Percentiles rank a stretch among this genome's conserved stretches.
Conservation (phyloP, 2,113 vertebrate genomes). For the Emydocephalus ijimae region DNA sequence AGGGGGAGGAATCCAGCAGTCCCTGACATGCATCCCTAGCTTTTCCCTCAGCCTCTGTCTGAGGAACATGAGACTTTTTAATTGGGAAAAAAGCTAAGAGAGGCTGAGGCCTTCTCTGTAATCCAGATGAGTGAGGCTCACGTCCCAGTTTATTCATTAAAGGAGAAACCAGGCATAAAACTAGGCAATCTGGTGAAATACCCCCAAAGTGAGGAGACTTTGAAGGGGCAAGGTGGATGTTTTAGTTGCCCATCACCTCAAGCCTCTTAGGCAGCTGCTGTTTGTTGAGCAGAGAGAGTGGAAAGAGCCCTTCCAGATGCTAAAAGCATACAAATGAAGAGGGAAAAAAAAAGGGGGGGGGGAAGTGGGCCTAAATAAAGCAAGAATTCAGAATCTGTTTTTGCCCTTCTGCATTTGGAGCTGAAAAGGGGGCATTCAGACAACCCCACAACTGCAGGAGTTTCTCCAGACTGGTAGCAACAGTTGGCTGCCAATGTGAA, state of each 20-base stretch:
- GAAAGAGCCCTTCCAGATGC: background rate
- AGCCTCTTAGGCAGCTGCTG: background rate
- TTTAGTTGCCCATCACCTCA: background rate
- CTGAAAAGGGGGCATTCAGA: background rate
- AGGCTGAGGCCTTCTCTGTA: conserved; percentile 13
- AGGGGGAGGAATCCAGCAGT: background rate
- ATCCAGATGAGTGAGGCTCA: background rate
- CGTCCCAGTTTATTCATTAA: background rate
- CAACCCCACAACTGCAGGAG: conserved; percentile 1
- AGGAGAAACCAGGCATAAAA: background rate
- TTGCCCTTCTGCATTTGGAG: background rate
- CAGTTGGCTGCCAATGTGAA: conserved; percentile 68
- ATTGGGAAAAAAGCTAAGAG: background rate
- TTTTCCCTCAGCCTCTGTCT: conserved; percentile 9
- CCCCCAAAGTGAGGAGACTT: no score
- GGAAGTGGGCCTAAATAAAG: background rate
- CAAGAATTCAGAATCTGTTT: background rate
- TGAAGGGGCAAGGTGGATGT: background rate
- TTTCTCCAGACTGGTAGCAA: conserved; percentile 61
- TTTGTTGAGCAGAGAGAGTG: background rate
- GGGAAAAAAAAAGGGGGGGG: background rate
- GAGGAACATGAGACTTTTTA: background rate
- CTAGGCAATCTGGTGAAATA: background rate
- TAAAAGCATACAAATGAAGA: background rate
- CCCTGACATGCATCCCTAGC: background rate